Conservation (phyloP, 2,797 vertebrate genomes). For the Poecilia velifera region DNA sequence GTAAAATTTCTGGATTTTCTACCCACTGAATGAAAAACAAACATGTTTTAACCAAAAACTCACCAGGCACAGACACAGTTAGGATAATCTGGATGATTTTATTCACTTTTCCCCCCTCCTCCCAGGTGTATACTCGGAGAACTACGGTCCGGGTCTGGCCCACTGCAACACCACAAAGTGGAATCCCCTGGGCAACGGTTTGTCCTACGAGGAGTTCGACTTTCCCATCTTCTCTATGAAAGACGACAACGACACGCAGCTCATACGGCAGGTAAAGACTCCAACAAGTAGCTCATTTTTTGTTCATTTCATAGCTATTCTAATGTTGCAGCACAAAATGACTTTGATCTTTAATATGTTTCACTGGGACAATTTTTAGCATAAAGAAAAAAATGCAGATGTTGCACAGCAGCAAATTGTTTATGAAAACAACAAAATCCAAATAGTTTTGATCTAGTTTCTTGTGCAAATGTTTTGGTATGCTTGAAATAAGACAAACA, state of each 20-base stretch:
- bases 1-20: no score
- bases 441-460: no score
- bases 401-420: no score
- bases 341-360: not conserved
- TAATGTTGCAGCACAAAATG: not conserved
- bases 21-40: no score
- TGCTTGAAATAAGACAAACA: no score
- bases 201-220: slow-evolving; percentile 91
- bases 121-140: slow-evolving; percentile 86
- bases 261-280: slow-evolving; percentile 86
- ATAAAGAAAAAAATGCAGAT: not conserved
- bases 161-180: slow-evolving; percentile 84
- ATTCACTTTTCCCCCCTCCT: not conserved
- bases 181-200: slow-evolving; percentile 86
- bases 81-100: not conserved
- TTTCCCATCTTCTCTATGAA: slow-evolving; percentile 94
- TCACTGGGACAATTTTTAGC: not conserved
- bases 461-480: no score
- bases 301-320: not conserved
- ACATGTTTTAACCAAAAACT: no score
- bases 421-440: no score
- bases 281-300: not conserved
- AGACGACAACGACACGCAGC: slow-evolving; percentile 87
- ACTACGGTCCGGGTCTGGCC: slow-evolving; percentile 83
- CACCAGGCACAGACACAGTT: not conserved